Conservation (phyloP, 2,113 vertebrate genomes). For the Chaetodon trifascialis region DNA sequence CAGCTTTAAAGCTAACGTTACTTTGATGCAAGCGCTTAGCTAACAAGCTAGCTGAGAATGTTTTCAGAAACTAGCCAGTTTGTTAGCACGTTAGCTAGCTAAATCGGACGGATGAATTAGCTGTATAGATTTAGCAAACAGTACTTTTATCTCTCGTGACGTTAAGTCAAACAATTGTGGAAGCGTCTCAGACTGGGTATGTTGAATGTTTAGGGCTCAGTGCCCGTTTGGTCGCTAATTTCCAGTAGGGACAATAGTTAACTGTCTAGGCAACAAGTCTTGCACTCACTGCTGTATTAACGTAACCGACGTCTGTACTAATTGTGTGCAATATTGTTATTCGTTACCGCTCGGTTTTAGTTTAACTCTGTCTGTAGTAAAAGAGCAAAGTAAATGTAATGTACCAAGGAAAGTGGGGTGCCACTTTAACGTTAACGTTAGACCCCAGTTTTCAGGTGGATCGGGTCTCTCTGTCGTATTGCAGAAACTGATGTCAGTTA, state of each 20-base stretch:
- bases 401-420: slow-evolving; percentile 35
- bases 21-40: slow-evolving; percentile 65
- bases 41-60: slow-evolving; percentile 79
- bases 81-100: slow-evolving; percentile 61
- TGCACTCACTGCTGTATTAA: slow-evolving; percentile 25
- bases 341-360: neutral
- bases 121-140: neutral
- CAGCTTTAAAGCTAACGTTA: slow-evolving; percentile 41
- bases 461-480: slow-evolving; percentile 19
- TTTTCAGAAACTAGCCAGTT: slow-evolving; percentile 67
- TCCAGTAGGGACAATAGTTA: slow-evolving; percentile 62
- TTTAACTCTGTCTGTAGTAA: neutral
- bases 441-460: slow-evolving; percentile 21
- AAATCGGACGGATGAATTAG: neutral
- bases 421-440: slow-evolving; percentile 31
- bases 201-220: slow-evolving; percentile 24
- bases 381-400: slow-evolving; percentile 23
- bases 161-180: neutral
- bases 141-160: neutral
- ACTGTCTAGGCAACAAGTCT: slow-evolving; percentile 72
- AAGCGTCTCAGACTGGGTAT: neutral
- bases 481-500: slow-evolving; percentile 33
- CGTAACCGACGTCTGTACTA: slow-evolving; percentile 24
- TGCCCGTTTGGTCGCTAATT: slow-evolving; percentile 26
- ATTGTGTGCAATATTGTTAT: neutral